Conservation (phyloP, 1,140 invertebrate species). For the Hylaeus volcanicus region DNA sequence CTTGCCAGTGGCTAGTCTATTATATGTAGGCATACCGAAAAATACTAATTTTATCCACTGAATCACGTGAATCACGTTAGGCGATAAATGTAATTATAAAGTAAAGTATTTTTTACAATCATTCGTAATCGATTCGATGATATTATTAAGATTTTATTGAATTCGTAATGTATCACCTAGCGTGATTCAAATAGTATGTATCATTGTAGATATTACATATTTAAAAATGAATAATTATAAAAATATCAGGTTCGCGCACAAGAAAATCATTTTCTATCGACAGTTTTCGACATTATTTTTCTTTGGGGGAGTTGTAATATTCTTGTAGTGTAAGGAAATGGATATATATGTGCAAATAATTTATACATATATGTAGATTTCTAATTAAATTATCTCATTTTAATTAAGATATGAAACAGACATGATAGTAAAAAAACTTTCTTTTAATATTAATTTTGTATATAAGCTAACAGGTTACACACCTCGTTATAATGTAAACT, state of each 20-base stretch:
- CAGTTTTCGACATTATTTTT: too few relatives aligned
- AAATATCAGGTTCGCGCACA: not conserved
- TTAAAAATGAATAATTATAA: not conserved
- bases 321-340: too few relatives aligned
- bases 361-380: not conserved
- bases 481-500: not conserved
- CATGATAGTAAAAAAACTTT: not conserved
- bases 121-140: not conserved
- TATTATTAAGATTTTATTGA: not conserved
- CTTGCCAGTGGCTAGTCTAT: not conserved
- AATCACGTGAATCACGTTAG: not conserved
- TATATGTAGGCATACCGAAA: not conserved
- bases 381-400: slow-evolving; percentile 28
- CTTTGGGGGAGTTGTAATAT: too few relatives aligned
- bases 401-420: not conserved
- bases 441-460: not conserved
- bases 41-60: not conserved
- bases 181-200: not conserved
- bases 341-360: not conserved
- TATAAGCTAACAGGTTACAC: not conserved
- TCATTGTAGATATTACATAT: slow-evolving; percentile 11
- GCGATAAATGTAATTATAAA: not conserved
- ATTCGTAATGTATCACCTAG: slow-evolving; percentile 5
- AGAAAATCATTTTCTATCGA: too few relatives aligned
- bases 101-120: not conserved